These are phyloP conservation scores for Fragum fragum DNA, from an alignment of 2,888 invertebrate species.

Conservation along the genomic window DNA sequence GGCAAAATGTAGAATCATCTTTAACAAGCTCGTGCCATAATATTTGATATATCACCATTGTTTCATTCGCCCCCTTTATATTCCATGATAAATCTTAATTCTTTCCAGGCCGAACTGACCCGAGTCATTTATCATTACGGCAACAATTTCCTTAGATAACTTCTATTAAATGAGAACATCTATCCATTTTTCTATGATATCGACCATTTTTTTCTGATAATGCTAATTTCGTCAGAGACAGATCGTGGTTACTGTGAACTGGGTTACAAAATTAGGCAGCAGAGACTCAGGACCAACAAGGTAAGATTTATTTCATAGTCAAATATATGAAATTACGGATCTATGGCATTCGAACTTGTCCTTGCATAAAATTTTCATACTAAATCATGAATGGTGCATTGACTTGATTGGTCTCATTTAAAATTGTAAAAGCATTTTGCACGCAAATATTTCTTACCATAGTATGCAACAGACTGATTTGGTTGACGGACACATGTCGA, in stretches of 20 bases:
- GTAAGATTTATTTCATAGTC: neutral
- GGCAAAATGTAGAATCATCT: neutral
- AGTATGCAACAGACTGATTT: too few species aligned
- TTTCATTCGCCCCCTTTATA: neutral
- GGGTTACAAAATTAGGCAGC: neutral
- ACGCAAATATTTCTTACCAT: too few species aligned
- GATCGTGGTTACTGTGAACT: neutral
- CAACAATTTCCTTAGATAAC: neutral
- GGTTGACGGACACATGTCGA: too few species aligned
- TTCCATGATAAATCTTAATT: neutral
- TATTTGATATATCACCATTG: neutral
- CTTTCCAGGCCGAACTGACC: neutral
- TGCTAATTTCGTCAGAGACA: constrained; percentile 1
- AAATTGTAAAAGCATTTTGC: too few species aligned
- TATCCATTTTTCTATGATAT: neutral
- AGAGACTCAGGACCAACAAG: neutral
- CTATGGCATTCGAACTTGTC: neutral
- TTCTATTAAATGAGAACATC: neutral
- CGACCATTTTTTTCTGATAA: neutral
- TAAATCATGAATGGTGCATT: too few species aligned
- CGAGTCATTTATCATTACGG: constrained; percentile 10
- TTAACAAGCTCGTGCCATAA: neutral
- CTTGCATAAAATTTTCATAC: too few species aligned
- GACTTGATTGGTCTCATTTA: too few species aligned
- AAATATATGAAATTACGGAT: neutral